Evolutionary conservation across 2,113 vertebrate species (phyloP).

Genomic region (Microtus oregoni): DNA sequence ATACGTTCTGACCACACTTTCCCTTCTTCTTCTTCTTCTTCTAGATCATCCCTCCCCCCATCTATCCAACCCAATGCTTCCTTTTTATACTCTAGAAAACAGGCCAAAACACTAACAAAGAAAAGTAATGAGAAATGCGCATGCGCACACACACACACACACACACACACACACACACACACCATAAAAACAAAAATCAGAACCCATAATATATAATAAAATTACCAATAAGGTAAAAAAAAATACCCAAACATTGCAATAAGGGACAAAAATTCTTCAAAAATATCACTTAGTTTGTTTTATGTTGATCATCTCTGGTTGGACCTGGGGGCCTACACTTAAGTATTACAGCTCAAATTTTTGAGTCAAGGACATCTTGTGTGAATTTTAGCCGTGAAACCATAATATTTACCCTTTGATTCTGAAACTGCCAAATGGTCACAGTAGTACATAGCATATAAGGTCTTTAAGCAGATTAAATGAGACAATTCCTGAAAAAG

Average conservation of each 20-base stretch:
- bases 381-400: not conserved
- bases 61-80: not conserved
- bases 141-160: too few species aligned
- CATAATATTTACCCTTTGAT: not conserved
- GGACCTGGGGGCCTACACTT: not conserved
- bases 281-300: not conserved
- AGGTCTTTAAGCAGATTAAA: not conserved
- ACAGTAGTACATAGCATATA: not conserved
- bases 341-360: not conserved
- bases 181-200: not conserved
- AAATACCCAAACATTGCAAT: not conserved
- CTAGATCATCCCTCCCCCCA: not conserved
- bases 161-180: not conserved
- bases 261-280: not conserved
- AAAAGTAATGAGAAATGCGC: not conserved
- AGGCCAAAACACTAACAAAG: not conserved
- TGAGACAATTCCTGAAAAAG: slow-evolving; percentile 4
- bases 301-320: not conserved
- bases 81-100: not conserved
- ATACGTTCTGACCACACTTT: not conserved
- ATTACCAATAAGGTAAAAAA: not conserved
- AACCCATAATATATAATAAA: not conserved
- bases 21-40: not conserved
- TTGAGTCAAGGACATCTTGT: not conserved
- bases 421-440: not conserved